Evolutionary conservation across 1,140 invertebrate genomes (phyloP), one percentile per base, ranked within the genome.

Genomic region (Drosophila gunungcola): DNA sequence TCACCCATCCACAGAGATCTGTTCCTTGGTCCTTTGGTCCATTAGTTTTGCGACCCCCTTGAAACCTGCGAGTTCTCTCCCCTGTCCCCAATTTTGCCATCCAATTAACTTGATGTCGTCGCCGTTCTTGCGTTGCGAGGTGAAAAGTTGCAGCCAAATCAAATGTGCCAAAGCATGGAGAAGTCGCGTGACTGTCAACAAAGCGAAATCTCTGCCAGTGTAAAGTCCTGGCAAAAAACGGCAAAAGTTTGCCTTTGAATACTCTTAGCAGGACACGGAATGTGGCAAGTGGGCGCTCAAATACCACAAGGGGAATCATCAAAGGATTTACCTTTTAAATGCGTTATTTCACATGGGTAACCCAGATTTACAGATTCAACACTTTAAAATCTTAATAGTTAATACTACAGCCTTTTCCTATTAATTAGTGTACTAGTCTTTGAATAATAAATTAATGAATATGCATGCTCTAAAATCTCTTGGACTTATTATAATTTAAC

Each of bases 111-210:
- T 73, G 84, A 73, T 62, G 67, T 63, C 72, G 63, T 79, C 48
- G 68, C 54, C 57, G 73, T 21, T 48, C 60, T 39, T 67, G 61
- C 54, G 69, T 61, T 68, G 27, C 38, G 29, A 88, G 84, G 83
- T 88, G 84, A 89, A 88, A 88, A 83, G 84, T 88, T 83, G 63
- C 68, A 63, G 75, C 76, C 80, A 77, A 84, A 86, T 86, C 83
- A 79, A 86, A 88, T 83, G 83, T 83, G 79, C 79, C 83, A 73
- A 86, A 46, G 56, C 75, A 61, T 57, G 55, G 70, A 49, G 16
- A 73, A 86, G 67, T 88, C 72, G 76, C 83, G 83, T 83, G 83
- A 89, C 79, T 77, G 84, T 88, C 84, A 78, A 54, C 64, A 55
- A 67, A 36, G 72, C 45, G 52, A 55, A 69, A 43, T 77, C 63